A percentile compares a stretch with the other conserved stretches of the same genome.
These are phyloP conservation scores for Batillaria attramentaria DNA, from an alignment of 1,140 invertebrate genomes.

Conservation along the genomic window DNA sequence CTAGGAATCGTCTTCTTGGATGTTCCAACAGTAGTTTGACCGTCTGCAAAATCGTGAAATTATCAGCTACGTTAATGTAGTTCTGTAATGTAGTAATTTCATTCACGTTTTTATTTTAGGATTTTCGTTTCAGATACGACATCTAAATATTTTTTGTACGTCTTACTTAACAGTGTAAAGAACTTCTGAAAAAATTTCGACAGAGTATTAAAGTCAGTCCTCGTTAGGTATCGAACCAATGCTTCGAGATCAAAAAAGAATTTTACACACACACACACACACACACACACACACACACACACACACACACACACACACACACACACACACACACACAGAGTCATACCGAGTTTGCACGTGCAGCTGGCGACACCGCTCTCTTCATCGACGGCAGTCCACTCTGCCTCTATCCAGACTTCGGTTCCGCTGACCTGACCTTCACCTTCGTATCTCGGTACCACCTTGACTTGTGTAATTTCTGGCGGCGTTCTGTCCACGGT, in stretches of 20 bases:
- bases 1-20: neutral
- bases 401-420: neutral
- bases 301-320: too few relatives aligned
- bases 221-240: too few relatives aligned
- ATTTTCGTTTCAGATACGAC: too few relatives aligned
- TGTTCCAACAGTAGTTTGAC: neutral
- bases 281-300: too few relatives aligned
- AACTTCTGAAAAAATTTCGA: too few relatives aligned
- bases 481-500: constrained; percentile 42
- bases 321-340: neutral
- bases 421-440: neutral
- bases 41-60: neutral
- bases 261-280: neutral
- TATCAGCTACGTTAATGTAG: neutral
- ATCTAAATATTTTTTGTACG: too few relatives aligned
- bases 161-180: too few relatives aligned
- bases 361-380: constrained; percentile 39
- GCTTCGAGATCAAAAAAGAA: too few relatives aligned
- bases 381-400: constrained; percentile 34
- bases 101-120: too few relatives aligned
- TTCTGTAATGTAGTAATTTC: neutral
- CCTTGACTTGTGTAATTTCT: constrained; percentile 1
- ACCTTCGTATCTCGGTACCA: constrained; percentile 25
- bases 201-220: too few relatives aligned
- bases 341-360: constrained; percentile 34